Evolutionary conservation across 2,888 invertebrate genomes (phyloP).

Genomic region (Xestia c-nigrum): DNA sequence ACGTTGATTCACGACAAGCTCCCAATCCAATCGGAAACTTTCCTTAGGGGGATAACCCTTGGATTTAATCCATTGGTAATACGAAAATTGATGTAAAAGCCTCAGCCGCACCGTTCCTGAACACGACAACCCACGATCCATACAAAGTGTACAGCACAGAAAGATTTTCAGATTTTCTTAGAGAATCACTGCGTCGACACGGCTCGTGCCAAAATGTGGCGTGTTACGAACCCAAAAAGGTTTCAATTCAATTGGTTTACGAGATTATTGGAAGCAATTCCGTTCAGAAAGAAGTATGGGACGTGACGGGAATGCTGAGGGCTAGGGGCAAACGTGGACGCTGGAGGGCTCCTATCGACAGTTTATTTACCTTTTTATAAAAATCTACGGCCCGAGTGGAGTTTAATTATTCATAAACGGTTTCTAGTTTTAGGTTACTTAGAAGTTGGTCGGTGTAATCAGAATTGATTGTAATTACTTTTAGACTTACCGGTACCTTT

Average conservation of each 20-base stretch:
- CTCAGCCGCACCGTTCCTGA: slow-evolving; percentile 78
- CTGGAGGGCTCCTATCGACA: slow-evolving; percentile 74
- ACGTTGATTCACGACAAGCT: slow-evolving; percentile 87
- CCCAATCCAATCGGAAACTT: slow-evolving; percentile 87
- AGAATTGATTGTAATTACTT: slow-evolving; percentile 29
- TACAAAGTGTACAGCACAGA: slow-evolving; percentile 81
- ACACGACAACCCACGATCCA: slow-evolving; percentile 79
- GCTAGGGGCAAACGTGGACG: slow-evolving; percentile 75
- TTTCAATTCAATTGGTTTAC: slow-evolving; percentile 84
- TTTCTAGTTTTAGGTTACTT: slow-evolving; percentile 24
- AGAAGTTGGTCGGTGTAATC: slow-evolving; percentile 16
- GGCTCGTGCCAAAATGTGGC: slow-evolving; percentile 81
- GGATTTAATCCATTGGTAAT: slow-evolving; percentile 90
- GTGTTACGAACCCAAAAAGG: slow-evolving; percentile 82
- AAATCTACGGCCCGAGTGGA: slow-evolving; percentile 44
- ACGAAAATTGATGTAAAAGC: slow-evolving; percentile 90
- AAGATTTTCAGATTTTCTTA: slow-evolving; percentile 84
- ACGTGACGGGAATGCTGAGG: slow-evolving; percentile 83
- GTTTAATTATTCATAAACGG: slow-evolving; percentile 61
- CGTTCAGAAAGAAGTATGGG: slow-evolving; percentile 88
- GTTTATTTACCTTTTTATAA: slow-evolving; percentile 81
- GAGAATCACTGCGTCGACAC: slow-evolving; percentile 81
- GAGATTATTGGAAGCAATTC: slow-evolving; percentile 88
- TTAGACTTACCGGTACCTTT: background rate
- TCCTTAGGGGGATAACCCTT: slow-evolving; percentile 84